These are phyloP conservation scores for Sinohyriopsis cumingii DNA, from an alignment of 2,888 invertebrate species.

Conservation along the genomic window DNA sequence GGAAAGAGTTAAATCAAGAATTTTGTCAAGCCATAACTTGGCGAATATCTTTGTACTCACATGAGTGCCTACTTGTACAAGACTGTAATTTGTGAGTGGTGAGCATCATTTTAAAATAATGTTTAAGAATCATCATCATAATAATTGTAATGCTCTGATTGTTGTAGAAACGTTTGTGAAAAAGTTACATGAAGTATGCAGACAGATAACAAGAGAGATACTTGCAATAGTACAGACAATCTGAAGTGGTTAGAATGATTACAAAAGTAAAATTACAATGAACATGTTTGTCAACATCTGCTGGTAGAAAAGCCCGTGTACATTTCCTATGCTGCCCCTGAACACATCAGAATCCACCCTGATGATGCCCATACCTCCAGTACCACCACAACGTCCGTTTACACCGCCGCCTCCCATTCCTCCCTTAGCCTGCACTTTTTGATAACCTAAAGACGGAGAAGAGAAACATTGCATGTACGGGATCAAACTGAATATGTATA, in stretches of 20 bases:
- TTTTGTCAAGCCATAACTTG: too few species aligned
- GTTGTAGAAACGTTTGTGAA: too few species aligned
- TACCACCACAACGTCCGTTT: conserved; percentile 39
- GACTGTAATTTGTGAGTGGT: too few species aligned
- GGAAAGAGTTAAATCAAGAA: too few species aligned
- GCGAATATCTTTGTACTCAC: too few species aligned
- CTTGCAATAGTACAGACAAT: background rate
- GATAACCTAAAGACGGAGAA: conserved; percentile 23
- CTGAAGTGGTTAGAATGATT: background rate
- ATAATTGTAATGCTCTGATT: too few species aligned
- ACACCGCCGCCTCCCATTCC: conserved; percentile 48
- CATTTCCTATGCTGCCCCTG: conserved; percentile 24
- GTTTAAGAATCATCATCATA: too few species aligned
- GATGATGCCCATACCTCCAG: conserved; percentile 48
- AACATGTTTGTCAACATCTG: conserved; percentile 22
- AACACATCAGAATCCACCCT: conserved; percentile 45
- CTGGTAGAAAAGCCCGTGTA: conserved; percentile 21
- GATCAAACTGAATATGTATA: too few species aligned
- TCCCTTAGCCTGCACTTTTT: conserved; percentile 39
- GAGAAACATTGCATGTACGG: background rate
- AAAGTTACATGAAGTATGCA: too few species aligned
- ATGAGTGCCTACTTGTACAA: too few species aligned
- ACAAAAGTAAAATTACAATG: background rate
- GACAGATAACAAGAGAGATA: too few species aligned
- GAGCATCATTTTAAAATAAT: too few species aligned